Conservation (phyloP, 2,797 vertebrate genomes). For the Bovichtus diacanthus region DNA sequence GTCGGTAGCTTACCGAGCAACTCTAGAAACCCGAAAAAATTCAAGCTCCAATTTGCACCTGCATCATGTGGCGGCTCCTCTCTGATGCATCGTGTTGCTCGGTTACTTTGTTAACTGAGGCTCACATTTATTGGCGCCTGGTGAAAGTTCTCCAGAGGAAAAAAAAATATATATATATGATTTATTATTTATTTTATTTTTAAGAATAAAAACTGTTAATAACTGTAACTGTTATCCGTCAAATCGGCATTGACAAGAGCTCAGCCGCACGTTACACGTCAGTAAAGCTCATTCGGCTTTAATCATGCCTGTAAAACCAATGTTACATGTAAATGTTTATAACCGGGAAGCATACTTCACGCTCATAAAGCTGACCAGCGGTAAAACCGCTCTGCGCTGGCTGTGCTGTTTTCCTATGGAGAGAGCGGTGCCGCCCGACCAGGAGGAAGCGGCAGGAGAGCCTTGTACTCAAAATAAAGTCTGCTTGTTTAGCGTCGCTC, state of each 20-base stretch:
- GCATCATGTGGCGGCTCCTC: not conserved
- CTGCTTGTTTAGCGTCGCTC: slow-evolving; percentile 1
- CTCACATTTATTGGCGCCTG: not conserved
- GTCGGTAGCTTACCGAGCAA: slow-evolving; percentile 47
- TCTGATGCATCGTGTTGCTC: not conserved
- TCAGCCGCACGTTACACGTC: not conserved
- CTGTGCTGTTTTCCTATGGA: too few relatives aligned
- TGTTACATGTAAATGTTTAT: not conserved
- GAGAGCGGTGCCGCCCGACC: too few relatives aligned
- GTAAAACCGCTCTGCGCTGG: too few relatives aligned
- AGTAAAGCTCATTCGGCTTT: not conserved
- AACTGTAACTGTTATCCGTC: too few relatives aligned
- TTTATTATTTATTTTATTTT: too few relatives aligned
- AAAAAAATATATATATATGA: too few relatives aligned
- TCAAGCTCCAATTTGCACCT: slow-evolving; percentile 23
- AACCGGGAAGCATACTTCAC: not conserved
- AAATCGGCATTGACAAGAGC: not conserved
- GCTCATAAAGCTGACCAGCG: too few relatives aligned
- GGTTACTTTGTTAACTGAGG: not conserved
- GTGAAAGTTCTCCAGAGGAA: not conserved
- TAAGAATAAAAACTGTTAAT: too few relatives aligned
- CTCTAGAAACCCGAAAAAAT: slow-evolving; percentile 22
- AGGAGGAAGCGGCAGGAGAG: not conserved
- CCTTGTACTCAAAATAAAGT: slow-evolving; percentile 5
- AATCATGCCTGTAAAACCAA: not conserved